Evolutionary conservation across 2,888 invertebrate species (phyloP), one percentile per base, ranked within the genome.

Genomic region (Leptodirus hochenwartii): DNA sequence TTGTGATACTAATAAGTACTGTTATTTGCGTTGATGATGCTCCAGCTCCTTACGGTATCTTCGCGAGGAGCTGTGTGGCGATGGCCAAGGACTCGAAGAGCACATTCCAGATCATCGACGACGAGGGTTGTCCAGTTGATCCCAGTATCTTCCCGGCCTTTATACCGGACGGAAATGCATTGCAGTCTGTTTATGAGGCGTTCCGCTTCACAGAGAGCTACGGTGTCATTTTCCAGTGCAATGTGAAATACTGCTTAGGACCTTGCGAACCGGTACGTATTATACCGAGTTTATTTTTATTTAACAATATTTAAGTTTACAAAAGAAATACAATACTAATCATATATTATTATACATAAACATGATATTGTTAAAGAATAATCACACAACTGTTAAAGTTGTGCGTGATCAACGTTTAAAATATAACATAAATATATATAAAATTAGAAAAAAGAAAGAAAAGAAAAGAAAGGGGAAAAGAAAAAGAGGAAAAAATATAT

Each of bases 71-170:
- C 51, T 91, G 90, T 58, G 85, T 90, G 34, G 90, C 90, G 35
- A 90, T 91, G 90, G 90, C 90, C 32, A 91, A 90, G 59, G 90
- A 91, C 55, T 85, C 88, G 4, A 82, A 88, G 59, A 88, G 85
- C 51, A 90, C 88, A 16, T 90, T 90, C 71, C 85, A 88, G 52
- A 90, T 91, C 48, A 90, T 90, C 48, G 88, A 90, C 47, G 88
- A 90, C 50, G 84, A 88, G 55, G 90, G 90, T 38, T 91, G 90
- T 53, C 90, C 90, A 15, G 79, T 87, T 41, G 90, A 91, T 53
- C 81, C 87, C 3, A 77, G 78, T 27, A 91, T 91, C 44, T 91
- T 91, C 69, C 90, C 90, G 3, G 81, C 81, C 12, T 91, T 91
- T 56, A 74, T 71, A 28, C 82, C 85, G 25, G 87, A 87, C 45